These are phyloP conservation scores for Peromyscus eremicus DNA, from an alignment of 2,797 vertebrate genomes.

Conservation along the genomic window DNA sequence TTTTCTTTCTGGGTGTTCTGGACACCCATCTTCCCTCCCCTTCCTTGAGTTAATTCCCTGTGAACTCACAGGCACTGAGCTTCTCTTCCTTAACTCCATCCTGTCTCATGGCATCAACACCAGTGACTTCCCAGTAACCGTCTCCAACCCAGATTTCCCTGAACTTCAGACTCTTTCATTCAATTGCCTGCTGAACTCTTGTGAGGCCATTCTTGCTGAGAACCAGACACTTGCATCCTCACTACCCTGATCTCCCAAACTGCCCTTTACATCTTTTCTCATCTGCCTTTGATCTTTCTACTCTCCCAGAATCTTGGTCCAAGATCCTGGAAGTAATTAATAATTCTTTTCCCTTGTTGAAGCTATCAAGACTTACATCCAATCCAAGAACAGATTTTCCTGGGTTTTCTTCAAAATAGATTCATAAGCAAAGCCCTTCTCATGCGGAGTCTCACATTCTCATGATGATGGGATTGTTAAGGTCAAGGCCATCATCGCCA, in stretches of 20 bases:
- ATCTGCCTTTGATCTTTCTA: neutral
- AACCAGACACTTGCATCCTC: neutral
- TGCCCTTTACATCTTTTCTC: neutral
- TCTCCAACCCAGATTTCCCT: neutral
- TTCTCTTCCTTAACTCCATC: neutral
- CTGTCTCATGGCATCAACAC: neutral
- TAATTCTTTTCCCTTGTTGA: conserved; percentile 6
- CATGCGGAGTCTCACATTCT: neutral
- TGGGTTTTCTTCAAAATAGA: conserved; percentile 3
- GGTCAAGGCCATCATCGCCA: neutral
- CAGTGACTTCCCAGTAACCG: neutral
- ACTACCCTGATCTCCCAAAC: neutral
- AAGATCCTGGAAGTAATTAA: neutral
- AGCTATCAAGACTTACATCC: neutral
- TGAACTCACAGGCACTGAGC: neutral
- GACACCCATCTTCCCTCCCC: neutral
- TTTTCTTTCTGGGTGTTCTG: neutral
- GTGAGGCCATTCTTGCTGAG: neutral
- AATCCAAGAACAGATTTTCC: neutral
- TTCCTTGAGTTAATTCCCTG: neutral
- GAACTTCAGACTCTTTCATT: neutral
- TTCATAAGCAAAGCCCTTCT: neutral
- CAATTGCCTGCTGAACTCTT: neutral
- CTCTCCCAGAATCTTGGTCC: neutral
- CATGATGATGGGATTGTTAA: neutral